Evolutionary conservation across 2,797 vertebrate species (phyloP).

Genomic region (Anniella stebbinsi): DNA sequence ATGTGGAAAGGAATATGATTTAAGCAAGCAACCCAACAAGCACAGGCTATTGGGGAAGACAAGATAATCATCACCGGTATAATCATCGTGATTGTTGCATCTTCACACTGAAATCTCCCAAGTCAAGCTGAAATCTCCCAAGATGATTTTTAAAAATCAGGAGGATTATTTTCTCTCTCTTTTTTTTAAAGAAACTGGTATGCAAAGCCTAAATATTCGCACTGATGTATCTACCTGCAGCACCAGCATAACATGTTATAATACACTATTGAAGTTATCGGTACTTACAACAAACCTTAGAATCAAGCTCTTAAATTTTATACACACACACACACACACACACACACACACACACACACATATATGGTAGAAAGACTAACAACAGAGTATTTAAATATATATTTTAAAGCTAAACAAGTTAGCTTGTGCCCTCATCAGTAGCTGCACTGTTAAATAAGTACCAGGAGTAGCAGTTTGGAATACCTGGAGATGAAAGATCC

Average conservation of each 20-base stretch:
- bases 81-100: neutral
- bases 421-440: too few species aligned
- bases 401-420: too few species aligned
- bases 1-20: neutral
- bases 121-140: neutral
- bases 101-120: neutral
- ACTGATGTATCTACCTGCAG: neutral
- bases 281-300: neutral
- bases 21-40: neutral
- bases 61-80: neutral
- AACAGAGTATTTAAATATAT: too few species aligned
- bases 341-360: too few species aligned
- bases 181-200: neutral
- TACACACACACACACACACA: too few species aligned
- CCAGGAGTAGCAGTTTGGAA: too few species aligned
- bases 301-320: too few species aligned
- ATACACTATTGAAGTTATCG: neutral
- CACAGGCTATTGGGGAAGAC: neutral
- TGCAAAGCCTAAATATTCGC: neutral
- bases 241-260: neutral
- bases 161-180: neutral
- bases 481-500: too few species aligned
- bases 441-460: too few species aligned
- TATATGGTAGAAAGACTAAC: too few species aligned
- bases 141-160: neutral